phyloP scores from a whole-genome alignment of 1,140 invertebrate genomes.

The Cherax quadricarinatus region DNA sequence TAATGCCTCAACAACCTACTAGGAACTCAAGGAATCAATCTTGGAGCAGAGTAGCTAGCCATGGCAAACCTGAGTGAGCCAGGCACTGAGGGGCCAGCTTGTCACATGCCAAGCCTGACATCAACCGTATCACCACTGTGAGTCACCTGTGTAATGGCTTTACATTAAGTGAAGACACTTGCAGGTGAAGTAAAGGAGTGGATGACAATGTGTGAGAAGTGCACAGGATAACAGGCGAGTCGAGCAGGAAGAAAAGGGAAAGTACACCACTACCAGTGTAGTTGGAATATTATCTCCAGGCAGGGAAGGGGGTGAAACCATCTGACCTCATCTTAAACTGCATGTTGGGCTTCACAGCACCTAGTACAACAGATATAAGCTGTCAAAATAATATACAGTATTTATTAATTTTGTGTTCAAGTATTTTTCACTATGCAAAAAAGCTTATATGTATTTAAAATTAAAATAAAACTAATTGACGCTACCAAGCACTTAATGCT shows the following conservation, averaged over 20 bases:
- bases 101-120: background rate
- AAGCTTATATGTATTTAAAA: no score
- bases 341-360: conserved; percentile 23
- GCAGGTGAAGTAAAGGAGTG: background rate
- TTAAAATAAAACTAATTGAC: no score
- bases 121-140: background rate
- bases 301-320: conserved; percentile 49
- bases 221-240: background rate
- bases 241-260: background rate
- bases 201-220: background rate
- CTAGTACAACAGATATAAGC: conserved; percentile 40
- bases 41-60: background rate
- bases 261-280: conserved; percentile 43
- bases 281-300: conserved; percentile 42
- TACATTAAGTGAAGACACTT: conserved; percentile 8
- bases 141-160: background rate
- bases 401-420: no score
- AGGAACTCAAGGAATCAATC: background rate
- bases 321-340: conserved; percentile 18
- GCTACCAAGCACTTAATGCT: no score
- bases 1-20: background rate
- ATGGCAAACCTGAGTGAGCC: background rate
- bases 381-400: background rate
- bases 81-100: background rate
- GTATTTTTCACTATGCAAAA: no score